These are phyloP conservation scores for Caenorhabditis imperialis DNA, from an alignment of 2,888 invertebrate species.

Conservation along the genomic window DNA sequence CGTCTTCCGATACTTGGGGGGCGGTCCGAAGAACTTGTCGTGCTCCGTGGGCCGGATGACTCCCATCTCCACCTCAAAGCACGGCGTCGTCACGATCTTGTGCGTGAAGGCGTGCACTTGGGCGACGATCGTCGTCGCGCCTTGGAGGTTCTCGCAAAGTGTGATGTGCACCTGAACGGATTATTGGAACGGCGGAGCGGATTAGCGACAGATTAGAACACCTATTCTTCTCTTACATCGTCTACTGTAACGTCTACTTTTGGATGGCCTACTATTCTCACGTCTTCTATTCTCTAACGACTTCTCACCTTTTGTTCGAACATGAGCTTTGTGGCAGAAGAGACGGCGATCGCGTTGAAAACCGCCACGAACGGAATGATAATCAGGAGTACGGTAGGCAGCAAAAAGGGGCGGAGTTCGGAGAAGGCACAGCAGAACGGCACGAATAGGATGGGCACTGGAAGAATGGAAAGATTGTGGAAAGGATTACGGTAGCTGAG, in stretches of 20 bases:
- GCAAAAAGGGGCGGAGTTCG: background rate
- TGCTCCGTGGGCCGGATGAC: background rate
- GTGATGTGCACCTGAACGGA: slow-evolving; percentile 9
- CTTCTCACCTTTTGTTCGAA: slow-evolving; percentile 30
- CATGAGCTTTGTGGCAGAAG: slow-evolving; percentile 11
- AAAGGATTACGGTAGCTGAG: too few relatives aligned
- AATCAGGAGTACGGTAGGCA: slow-evolving; percentile 28
- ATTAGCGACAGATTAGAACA: too few relatives aligned
- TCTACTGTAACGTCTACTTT: too few relatives aligned
- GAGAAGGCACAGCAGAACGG: background rate
- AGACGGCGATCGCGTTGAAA: slow-evolving; percentile 13
- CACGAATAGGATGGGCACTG: slow-evolving; percentile 1
- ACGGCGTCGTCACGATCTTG: background rate
- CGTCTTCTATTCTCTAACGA: too few relatives aligned
- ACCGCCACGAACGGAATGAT: slow-evolving; percentile 12
- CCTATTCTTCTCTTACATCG: too few relatives aligned
- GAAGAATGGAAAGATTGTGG: too few relatives aligned
- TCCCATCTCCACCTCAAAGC: background rate
- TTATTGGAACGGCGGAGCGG: background rate
- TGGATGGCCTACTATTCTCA: too few relatives aligned
- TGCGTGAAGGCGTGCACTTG: slow-evolving; percentile 3
- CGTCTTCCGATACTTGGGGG: background rate
- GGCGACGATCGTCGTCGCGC: background rate
- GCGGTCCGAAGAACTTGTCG: background rate
- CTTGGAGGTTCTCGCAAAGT: background rate